Evolutionary conservation across 1,140 invertebrate species (phyloP), one percentile per base, ranked within the genome.

Genomic region (Planococcus citri): DNA sequence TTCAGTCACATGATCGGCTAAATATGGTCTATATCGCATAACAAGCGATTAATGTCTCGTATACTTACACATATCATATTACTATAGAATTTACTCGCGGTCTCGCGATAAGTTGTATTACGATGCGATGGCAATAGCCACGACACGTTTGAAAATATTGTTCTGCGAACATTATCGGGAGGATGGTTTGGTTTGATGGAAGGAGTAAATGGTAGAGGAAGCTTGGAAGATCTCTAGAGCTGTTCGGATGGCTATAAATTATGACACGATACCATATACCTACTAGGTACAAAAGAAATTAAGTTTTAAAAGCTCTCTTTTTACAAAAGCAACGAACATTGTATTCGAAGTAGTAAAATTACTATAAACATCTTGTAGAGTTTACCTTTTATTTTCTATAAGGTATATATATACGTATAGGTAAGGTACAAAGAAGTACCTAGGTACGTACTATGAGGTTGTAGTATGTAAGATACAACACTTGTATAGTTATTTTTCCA

Each of bases 221-320:
- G 12, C 12, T 9, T 17, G 41, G n/a, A n/a, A n/a, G n/a, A n/a
- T n/a, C n/a, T n/a, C n/a, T n/a, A n/a, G n/a, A n/a, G n/a, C n/a
- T 20, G 12, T 3, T 17, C 41, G 41, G 17, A n/a, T 20, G 41
- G 10, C 12, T 51, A 51, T 51, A 51, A 51, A 51, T 51, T 51
- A 51, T 20, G 41, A 51, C 41, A n/a, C 41, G 41, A 51, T 51
- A 51, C 17, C n/a, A n/a, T n/a, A n/a, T n/a, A n/a, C n/a, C n/a
- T n/a, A n/a, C n/a, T n/a, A n/a, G n/a, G n/a, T 51, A 51, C 41
- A 51, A 51, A 51, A 51, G 41, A 51, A 51, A 51, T 51, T 51
- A n/a, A 51, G 41, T 51, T 51, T 51, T 51, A 51, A 37, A 37
- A 51, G 41, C 41, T 51, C 41, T 20, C 12, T 51, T n/a, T n/a